Base-by-base conservation (phyloP, 2,113 vertebrate species). In the Plecturocebus donacophilus region DNA sequence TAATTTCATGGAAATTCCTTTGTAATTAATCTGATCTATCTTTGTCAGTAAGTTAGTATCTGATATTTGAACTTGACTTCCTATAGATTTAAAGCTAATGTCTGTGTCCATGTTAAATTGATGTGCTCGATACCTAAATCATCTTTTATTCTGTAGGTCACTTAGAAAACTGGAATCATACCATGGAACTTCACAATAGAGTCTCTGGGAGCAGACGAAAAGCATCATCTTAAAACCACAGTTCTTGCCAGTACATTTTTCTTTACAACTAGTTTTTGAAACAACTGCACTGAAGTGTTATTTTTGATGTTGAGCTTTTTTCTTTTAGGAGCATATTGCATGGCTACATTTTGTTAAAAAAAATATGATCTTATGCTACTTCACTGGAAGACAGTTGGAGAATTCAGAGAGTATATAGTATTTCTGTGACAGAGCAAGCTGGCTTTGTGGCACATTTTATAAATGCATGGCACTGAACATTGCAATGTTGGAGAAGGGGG, bases 121-220 rank as follows among this genome's bases (percentile, higher is more conserved):
- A 89, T n/a, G 27, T 75, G 10, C 68, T 94, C 92, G 52, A 93
- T 81, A 76, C 32, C 4, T 66, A 92, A 94, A 75, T 66, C 12
- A 79, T 90, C 52, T 45, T 95, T 90, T 56, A 54, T 95, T 94
- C 35, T 80, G 40, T 84, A 98, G 97, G 81, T 96, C 80, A 70
- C 94, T 90, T 92, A 94, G 84, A 85, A 87, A 86, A n/a, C 4
- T 88, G 58, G 61, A 87, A 77, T 23, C 96, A 61, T 7, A n/a
- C 56, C 4, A 0, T 56, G 58, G n/a, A 45, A 68, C 47, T n/a
- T 81, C 5, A 21, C 32, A 70, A 80, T 19, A 49, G 66, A 88
- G 13, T 40, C 76, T 88, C 87, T 40, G 35, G 84, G 66, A 92
- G 76, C 54, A 25, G 42, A 84, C 68, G 8, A 83, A 56, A 89